phyloP scores from a whole-genome alignment of 1,140 invertebrate genomes.

The Drosophila insularis region DNA sequence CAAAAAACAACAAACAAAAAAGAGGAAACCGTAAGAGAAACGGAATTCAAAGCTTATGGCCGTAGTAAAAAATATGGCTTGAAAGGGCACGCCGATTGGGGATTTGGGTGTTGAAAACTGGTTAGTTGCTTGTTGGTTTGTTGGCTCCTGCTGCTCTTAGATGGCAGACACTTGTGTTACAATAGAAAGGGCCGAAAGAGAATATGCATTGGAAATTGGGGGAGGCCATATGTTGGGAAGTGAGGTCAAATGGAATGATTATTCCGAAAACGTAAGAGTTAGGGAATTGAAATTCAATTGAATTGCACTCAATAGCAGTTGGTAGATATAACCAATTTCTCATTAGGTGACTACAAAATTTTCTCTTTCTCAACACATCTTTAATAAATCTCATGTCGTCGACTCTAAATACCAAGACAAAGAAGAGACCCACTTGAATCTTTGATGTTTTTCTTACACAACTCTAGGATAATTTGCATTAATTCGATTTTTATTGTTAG shows the following conservation, averaged over 20 bases:
- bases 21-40: neutral
- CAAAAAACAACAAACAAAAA: constrained; percentile 30
- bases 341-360: no score
- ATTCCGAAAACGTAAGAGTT: neutral
- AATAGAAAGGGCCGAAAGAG: constrained; percentile 1
- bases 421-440: no score
- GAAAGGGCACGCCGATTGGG: constrained; percentile 56
- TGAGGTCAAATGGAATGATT: constrained; percentile 48
- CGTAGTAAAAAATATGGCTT: constrained; percentile 28
- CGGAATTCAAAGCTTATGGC: constrained; percentile 4
- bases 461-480: no score
- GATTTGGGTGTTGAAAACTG: constrained; percentile 35
- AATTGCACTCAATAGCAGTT: constrained; percentile 14
- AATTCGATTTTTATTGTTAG: no score
- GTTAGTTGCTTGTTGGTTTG: constrained; percentile 15
- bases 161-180: constrained; percentile 12
- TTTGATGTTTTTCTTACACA: no score
- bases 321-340: no score
- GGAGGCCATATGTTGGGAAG: constrained; percentile 50
- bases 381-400: no score
- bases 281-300: constrained; percentile 37
- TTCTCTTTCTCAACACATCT: no score
- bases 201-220: constrained; percentile 37
- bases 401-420: no score
- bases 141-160: neutral